Evolutionary conservation across 2,888 invertebrate species (phyloP).

Genomic region (Gnatocerus cornutus): DNA sequence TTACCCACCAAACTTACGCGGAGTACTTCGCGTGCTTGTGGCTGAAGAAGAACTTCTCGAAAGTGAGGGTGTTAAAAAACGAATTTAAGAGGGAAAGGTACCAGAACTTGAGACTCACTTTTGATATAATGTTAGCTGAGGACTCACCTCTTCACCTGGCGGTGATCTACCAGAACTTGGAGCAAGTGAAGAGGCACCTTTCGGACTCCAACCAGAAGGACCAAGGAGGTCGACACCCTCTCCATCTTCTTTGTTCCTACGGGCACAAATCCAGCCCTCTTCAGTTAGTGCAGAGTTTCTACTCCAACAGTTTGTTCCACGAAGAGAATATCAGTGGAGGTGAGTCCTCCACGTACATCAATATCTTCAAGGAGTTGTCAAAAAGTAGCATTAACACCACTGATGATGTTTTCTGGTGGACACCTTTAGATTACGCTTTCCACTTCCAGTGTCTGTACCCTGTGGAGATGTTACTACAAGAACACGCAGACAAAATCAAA

Average conservation of each 20-base stretch:
- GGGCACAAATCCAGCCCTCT: background rate
- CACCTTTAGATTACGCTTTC: slow-evolving; percentile 4
- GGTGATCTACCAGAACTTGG: slow-evolving; percentile 10
- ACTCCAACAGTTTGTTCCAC: slow-evolving; percentile 2
- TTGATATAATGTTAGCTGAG: slow-evolving; percentile 20
- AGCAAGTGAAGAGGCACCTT: slow-evolving; percentile 9
- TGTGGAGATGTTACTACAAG: background rate
- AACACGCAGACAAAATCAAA: background rate
- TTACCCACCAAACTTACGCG: slow-evolving; percentile 23
- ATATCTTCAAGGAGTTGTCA: background rate
- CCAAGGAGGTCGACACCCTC: slow-evolving; percentile 3
- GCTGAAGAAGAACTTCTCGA: slow-evolving; percentile 15
- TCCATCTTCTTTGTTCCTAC: slow-evolving; percentile 17
- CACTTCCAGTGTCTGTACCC: slow-evolving; percentile 9
- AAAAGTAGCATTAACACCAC: background rate
- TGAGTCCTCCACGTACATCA: background rate
- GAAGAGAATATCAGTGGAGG: background rate
- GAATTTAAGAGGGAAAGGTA: slow-evolving; percentile 1
- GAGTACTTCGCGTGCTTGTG: slow-evolving; percentile 25
- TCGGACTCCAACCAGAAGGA: background rate
- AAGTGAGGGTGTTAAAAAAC: background rate
- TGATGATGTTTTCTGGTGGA: background rate
- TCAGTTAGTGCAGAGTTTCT: background rate
- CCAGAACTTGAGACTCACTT: slow-evolving; percentile 16
- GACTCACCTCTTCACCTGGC: slow-evolving; percentile 12